Evolutionary conservation across 2,888 invertebrate genomes (phyloP).

Genomic region (Meiosimyza decipiens): DNA sequence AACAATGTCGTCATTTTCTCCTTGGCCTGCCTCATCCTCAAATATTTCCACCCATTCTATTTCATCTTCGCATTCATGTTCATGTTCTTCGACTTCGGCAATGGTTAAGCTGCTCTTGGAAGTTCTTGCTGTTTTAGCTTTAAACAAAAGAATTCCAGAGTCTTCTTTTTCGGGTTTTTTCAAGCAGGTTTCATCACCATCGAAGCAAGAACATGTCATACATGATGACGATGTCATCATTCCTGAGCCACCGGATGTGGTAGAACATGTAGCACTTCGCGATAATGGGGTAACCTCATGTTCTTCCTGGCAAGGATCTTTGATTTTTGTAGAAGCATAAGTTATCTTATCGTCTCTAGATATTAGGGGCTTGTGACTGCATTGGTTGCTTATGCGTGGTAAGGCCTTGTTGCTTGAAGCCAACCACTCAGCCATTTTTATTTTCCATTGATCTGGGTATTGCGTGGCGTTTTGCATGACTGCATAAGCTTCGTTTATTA

Average conservation of each 20-base stretch:
- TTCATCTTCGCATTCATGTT: constrained; percentile 42
- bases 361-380: constrained; percentile 40
- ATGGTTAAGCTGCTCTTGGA: neutral
- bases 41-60: constrained; percentile 17
- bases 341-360: constrained; percentile 45
- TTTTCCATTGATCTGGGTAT: constrained; percentile 52
- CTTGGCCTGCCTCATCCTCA: constrained; percentile 18
- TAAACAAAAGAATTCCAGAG: constrained; percentile 35
- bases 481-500: constrained; percentile 51
- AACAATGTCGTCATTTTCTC: constrained; percentile 26
- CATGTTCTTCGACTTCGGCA: constrained; percentile 40
- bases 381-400: constrained; percentile 54
- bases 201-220: constrained; percentile 46
- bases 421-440: constrained; percentile 52
- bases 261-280: neutral
- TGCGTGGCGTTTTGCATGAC: constrained; percentile 47
- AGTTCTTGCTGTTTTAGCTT: constrained; percentile 36
- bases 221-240: constrained; percentile 54
- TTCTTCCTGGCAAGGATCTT: constrained; percentile 30
- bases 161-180: constrained; percentile 21
- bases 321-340: constrained; percentile 40
- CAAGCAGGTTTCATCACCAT: constrained; percentile 38
- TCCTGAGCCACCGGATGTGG: constrained; percentile 50
- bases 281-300: neutral
- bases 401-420: constrained; percentile 48